A percentile compares a stretch with the other conserved stretches of the same genome.
phyloP scores from a whole-genome alignment of 2,888 invertebrate species.

The Ryuthela nishihirai region DNA sequence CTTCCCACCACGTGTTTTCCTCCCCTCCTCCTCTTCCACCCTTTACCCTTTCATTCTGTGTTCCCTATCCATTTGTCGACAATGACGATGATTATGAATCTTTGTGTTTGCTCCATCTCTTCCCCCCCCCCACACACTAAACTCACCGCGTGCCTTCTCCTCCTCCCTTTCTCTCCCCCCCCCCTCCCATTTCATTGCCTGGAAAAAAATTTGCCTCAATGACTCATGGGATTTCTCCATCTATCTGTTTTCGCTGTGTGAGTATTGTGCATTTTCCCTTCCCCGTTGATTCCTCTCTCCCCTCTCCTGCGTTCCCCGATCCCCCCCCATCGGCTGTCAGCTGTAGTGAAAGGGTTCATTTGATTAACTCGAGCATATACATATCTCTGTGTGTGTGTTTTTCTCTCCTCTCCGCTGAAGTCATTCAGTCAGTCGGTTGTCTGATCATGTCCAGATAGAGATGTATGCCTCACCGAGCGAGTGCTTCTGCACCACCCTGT shows the following conservation, averaged over 20 bases:
- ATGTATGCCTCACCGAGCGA: too few species aligned
- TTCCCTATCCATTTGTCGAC: conserved; percentile 8
- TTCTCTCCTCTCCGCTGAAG: too few species aligned
- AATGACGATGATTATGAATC: too few species aligned
- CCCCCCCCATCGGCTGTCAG: too few species aligned
- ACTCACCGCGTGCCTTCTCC: conserved; percentile 14
- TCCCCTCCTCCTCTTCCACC: conserved; percentile 1
- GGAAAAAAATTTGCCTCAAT: conserved; percentile 13
- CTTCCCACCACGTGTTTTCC: neutral
- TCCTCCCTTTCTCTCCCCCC: conserved; percentile 18
- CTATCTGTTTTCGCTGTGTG: conserved; percentile 27
- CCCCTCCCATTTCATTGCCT: neutral
- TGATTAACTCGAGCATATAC: too few species aligned
- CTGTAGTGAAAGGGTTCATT: too few species aligned
- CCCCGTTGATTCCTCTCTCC: conserved; percentile 14
- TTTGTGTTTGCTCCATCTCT: too few species aligned
- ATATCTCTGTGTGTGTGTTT: too few species aligned
- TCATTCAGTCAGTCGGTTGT: too few species aligned
- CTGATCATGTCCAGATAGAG: too few species aligned
- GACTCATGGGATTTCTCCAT: conserved; percentile 26
- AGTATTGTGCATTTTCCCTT: conserved; percentile 16
- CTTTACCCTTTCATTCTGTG: neutral
- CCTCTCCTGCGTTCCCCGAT: conserved; percentile 13
- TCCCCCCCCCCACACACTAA: too few species aligned
- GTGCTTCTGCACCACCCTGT: too few species aligned